A percentile compares a stretch with the other conserved stretches of the same genome.
phyloP scores from a whole-genome alignment of 1,140 invertebrate species.

The Drosophila trapezifrons region DNA sequence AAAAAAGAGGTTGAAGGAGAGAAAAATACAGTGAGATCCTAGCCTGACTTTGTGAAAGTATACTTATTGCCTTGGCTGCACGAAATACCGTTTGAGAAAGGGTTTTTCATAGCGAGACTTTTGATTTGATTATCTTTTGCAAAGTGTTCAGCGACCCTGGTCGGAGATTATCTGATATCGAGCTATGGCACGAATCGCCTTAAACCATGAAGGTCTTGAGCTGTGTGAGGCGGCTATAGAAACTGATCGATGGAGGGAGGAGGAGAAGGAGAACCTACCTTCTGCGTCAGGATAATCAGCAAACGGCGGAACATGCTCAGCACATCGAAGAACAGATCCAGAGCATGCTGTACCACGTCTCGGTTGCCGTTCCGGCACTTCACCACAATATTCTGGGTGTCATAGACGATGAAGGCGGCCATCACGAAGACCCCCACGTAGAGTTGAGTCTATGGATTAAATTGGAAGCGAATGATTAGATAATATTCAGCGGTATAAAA shows the following conservation, averaged over 20 bases:
- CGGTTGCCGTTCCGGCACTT: slow-evolving; percentile 94
- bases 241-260: slow-evolving; percentile 4
- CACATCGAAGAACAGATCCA: slow-evolving; percentile 97
- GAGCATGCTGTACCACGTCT: slow-evolving; percentile 95
- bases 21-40: slow-evolving; percentile 6
- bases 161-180: slow-evolving; percentile 21
- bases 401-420: slow-evolving; percentile 97
- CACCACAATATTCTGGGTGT: slow-evolving; percentile 98
- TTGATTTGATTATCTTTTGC: slow-evolving; percentile 37
- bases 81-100: slow-evolving; percentile 44
- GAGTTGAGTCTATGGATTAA: slow-evolving; percentile 88
- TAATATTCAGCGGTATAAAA: neutral
- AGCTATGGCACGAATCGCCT: slow-evolving; percentile 13
- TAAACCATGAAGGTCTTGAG: slow-evolving; percentile 75
- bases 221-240: slow-evolving; percentile 46
- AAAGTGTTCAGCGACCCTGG: slow-evolving; percentile 47
- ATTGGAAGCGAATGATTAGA: neutral
- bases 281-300: slow-evolving; percentile 94
- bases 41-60: slow-evolving; percentile 70
- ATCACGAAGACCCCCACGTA: slow-evolving; percentile 95
- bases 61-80: slow-evolving; percentile 67
- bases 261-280: slow-evolving; percentile 86
- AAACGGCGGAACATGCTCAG: slow-evolving; percentile 95
- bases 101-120: slow-evolving; percentile 24
- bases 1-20: slow-evolving; percentile 7